Conservation (phyloP, 1,140 invertebrate genomes). For the Planococcus citri region DNA sequence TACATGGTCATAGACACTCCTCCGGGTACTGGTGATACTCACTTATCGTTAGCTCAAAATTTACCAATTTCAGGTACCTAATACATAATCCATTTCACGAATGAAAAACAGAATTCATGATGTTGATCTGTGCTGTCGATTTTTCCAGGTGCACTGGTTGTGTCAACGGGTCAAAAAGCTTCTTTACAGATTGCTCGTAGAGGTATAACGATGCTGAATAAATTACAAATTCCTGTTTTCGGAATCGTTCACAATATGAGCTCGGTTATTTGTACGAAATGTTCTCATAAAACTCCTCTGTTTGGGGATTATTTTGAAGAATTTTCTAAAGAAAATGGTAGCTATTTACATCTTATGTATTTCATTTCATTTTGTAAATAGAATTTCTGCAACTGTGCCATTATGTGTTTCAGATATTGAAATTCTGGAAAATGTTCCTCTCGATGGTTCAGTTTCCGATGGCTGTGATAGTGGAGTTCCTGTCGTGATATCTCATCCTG, state of each 20-base stretch:
- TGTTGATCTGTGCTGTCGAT: neutral
- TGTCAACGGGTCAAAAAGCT: slow-evolving; percentile 74
- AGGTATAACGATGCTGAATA: slow-evolving; percentile 67
- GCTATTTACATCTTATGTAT: slow-evolving; percentile 30
- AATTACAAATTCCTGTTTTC: slow-evolving; percentile 61
- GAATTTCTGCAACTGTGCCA: no score
- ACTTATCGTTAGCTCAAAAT: slow-evolving; percentile 75
- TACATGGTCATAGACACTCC: slow-evolving; percentile 77
- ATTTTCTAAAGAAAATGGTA: slow-evolving; percentile 35
- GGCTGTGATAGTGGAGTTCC: slow-evolving; percentile 64
- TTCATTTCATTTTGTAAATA: neutral
- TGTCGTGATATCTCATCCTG: slow-evolving; percentile 53
- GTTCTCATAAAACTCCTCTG: slow-evolving; percentile 44
- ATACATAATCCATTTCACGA: no score
- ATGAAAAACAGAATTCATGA: neutral
- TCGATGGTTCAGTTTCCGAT: slow-evolving; percentile 53
- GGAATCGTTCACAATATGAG: slow-evolving; percentile 82
- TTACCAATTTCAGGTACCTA: slow-evolving; percentile 58
- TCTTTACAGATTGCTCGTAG: slow-evolving; percentile 66
- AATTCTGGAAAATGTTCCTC: slow-evolving; percentile 58
- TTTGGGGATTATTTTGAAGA: slow-evolving; percentile 44
- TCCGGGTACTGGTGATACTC: slow-evolving; percentile 83
- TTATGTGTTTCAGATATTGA: slow-evolving; percentile 37
- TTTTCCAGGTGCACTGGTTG: slow-evolving; percentile 52
- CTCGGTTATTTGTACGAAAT: slow-evolving; percentile 54